Conservation (phyloP, 2,888 invertebrate species). For the Laspeyria flexula region DNA sequence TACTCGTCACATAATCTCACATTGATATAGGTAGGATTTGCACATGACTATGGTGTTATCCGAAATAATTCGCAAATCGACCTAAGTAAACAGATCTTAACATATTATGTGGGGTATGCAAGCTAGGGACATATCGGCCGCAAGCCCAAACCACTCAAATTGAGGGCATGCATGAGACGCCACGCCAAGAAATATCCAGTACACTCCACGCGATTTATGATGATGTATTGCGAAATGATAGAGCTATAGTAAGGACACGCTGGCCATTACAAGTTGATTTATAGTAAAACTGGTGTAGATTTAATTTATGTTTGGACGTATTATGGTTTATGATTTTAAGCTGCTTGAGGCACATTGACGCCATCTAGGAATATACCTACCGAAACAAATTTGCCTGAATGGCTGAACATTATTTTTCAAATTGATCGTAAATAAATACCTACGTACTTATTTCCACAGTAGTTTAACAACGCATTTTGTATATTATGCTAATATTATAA, state of each 20-base stretch:
- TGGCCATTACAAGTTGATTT: conserved; percentile 51
- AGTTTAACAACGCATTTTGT: no score
- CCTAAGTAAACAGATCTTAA: conserved; percentile 58
- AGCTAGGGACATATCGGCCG: conserved; percentile 47
- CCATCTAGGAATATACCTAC: no score
- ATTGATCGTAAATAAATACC: no score
- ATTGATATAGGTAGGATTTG: no score
- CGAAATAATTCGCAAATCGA: conserved; percentile 39
- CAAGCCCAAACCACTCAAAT: conserved; percentile 51
- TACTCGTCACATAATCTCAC: no score
- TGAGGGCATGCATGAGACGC: conserved; percentile 54
- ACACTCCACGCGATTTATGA: conserved; percentile 71
- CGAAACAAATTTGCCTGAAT: no score
- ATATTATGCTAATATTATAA: no score
- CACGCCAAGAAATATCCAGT: conserved; percentile 56
- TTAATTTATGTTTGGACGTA: conserved; percentile 9
- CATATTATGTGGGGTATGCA: conserved; percentile 50
- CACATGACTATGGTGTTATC: no score
- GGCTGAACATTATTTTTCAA: no score
- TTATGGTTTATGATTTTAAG: neutral
- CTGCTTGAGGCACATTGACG: neutral
- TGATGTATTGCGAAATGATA: conserved; percentile 69
- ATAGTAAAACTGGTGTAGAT: conserved; percentile 40
- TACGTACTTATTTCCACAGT: no score
- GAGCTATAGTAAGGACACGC: conserved; percentile 47